Percentiles rank a stretch among this genome's conserved stretches.
Evolutionary conservation across 1,140 invertebrate genomes (phyloP).

Genomic region (Nasonia longicornis): DNA sequence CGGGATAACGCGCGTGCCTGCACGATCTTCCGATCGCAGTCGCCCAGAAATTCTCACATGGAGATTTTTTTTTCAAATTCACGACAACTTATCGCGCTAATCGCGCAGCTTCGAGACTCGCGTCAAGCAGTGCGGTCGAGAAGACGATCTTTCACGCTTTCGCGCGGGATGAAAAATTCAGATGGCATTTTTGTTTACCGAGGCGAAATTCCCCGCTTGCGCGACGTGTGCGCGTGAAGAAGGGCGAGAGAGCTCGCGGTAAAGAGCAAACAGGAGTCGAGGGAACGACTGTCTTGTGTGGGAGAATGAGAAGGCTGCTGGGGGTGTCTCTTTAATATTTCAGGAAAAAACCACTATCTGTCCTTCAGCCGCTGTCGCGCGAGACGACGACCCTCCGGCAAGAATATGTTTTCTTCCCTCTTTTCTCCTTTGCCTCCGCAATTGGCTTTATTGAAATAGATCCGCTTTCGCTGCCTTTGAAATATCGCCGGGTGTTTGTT

Average conservation of each 20-base stretch:
- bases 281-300: slow-evolving; percentile 53
- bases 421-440: slow-evolving; percentile 35
- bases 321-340: slow-evolving; percentile 56
- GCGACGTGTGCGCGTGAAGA: not conserved
- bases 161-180: slow-evolving; percentile 32
- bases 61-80: too few species aligned
- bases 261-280: slow-evolving; percentile 56
- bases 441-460: slow-evolving; percentile 51
- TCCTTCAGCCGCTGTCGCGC: slow-evolving; percentile 41
- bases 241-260: not conserved
- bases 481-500: not conserved
- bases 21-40: not conserved
- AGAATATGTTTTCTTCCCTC: slow-evolving; percentile 31
- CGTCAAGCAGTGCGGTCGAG: slow-evolving; percentile 33
- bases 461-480: slow-evolving; percentile 39
- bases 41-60: too few species aligned
- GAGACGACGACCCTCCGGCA: slow-evolving; percentile 44
- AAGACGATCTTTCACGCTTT: not conserved
- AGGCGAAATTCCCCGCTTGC: not conserved
- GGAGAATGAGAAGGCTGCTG: slow-evolving; percentile 5
- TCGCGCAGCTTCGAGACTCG: not conserved
- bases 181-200: slow-evolving; percentile 36
- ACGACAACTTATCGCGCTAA: too few species aligned
- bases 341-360: slow-evolving; percentile 49
- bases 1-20: slow-evolving; percentile 14